Evolutionary conservation across 2,797 vertebrate genomes (phyloP).

Genomic region (Falco novaeseelandiae): DNA sequence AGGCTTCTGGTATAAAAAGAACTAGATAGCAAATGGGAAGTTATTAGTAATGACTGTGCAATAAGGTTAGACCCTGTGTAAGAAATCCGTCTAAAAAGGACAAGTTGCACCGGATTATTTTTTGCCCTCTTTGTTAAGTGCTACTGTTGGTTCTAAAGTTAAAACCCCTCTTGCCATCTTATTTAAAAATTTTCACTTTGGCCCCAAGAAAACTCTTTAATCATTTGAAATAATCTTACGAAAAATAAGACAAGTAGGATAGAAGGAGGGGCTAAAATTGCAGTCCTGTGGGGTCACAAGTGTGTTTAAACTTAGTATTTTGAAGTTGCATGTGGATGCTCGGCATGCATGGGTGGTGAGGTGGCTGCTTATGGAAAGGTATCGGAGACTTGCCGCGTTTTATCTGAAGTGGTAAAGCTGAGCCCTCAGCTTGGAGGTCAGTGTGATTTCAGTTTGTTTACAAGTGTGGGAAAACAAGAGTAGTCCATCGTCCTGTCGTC

Average conservation of each 20-base stretch:
- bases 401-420: neutral
- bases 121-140: neutral
- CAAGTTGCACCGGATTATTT: neutral
- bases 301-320: neutral
- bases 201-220: neutral
- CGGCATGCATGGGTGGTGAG: neutral
- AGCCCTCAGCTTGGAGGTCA: neutral
- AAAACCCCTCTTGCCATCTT: neutral
- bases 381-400: neutral
- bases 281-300: neutral
- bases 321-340: neutral
- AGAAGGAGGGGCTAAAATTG: neutral
- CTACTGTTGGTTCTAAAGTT: neutral
- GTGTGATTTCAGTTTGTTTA: neutral
- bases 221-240: neutral
- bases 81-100: neutral
- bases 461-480: neutral
- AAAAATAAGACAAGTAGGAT: neutral
- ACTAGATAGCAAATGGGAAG: neutral
- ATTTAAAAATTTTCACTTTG: neutral
- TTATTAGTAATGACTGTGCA: neutral
- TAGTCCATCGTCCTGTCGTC: too few species aligned
- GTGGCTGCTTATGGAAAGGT: neutral
- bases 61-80: neutral
- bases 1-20: neutral